Evolutionary conservation across 2,797 vertebrate species (phyloP), one percentile per base, ranked within the genome.

Genomic region (Garrulus glandarius): DNA sequence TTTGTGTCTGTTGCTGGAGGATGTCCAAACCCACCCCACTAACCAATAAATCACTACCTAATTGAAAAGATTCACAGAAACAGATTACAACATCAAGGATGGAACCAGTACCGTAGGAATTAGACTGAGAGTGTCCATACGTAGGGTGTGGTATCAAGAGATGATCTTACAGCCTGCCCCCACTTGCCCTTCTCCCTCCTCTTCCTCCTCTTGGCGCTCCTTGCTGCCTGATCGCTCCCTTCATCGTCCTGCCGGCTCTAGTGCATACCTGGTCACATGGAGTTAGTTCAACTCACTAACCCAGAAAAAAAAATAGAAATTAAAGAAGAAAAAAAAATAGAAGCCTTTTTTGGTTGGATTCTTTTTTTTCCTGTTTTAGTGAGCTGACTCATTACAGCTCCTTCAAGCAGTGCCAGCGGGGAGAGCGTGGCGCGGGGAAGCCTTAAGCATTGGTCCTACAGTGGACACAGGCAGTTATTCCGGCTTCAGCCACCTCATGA

Each of bases 81-180:
- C 79, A 37, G 88, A 93, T 96, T 96, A 95, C 95, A 69, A 93
- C 96, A 97, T 81, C 43, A 14, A 80, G 68, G 50, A 80, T 4
- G n/a, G 93, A 96, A 96, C 95, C 94, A 95, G 95, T 95, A 87
- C 2, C 3, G 95, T 95, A 96, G 81, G 95, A 96, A 93, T 94
- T 75, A 90, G 67, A 88, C 74, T 91, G 90, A 84, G 90, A 93
- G 81, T 94, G 96, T 95, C 96, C 96, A 41, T 94, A 79, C 3
- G 0, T 55, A 95, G 95, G 95, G 96, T 93, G 96, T 94, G 95
- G 93, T 84, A 78, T 87, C 88, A 86, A 56, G 87, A 90, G 86
- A 90, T 80, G 89, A 94, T 94, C 80, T 86, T 86, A 11, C 39
- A 88, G 90, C 94, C 84, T 96, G 96, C 94, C 70, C 90, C 84